Evolutionary conservation across 2,113 vertebrate species (phyloP).

Genomic region (Corythoichthys intestinalis): DNA sequence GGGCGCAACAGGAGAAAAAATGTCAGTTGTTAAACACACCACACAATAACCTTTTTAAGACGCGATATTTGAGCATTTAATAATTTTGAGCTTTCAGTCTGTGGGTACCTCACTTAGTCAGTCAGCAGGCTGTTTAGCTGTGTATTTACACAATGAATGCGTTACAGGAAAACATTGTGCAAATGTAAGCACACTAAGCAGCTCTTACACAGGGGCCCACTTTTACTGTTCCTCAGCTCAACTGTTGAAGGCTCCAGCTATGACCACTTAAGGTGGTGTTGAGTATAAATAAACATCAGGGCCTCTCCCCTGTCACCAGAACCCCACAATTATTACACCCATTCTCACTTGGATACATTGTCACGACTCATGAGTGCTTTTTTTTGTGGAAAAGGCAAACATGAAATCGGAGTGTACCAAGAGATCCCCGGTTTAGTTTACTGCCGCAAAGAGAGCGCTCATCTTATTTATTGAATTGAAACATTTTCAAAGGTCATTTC

Average conservation of each 20-base stretch:
- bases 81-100: constrained; percentile 22
- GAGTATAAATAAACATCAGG: constrained; percentile 64
- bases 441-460: constrained; percentile 24
- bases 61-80: neutral
- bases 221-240: constrained; percentile 25
- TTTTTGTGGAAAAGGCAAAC: constrained; percentile 13
- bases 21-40: neutral
- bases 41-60: neutral
- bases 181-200: constrained; percentile 46
- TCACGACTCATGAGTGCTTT: constrained; percentile 32
- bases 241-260: constrained; percentile 31
- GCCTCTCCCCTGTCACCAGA: constrained; percentile 40
- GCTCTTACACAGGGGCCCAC: constrained; percentile 51
- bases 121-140: constrained; percentile 37
- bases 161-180: constrained; percentile 41
- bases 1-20: neutral
- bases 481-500: constrained; percentile 7
- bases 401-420: constrained; percentile 30
- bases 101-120: constrained; percentile 10
- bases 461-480: constrained; percentile 24
- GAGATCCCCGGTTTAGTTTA: constrained; percentile 32
- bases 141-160: constrained; percentile 47
- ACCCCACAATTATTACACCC: constrained; percentile 32
- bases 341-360: constrained; percentile 14
- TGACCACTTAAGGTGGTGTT: constrained; percentile 51